phyloP scores from a whole-genome alignment of 1,140 invertebrate species.

The Palaemon carinicauda region DNA sequence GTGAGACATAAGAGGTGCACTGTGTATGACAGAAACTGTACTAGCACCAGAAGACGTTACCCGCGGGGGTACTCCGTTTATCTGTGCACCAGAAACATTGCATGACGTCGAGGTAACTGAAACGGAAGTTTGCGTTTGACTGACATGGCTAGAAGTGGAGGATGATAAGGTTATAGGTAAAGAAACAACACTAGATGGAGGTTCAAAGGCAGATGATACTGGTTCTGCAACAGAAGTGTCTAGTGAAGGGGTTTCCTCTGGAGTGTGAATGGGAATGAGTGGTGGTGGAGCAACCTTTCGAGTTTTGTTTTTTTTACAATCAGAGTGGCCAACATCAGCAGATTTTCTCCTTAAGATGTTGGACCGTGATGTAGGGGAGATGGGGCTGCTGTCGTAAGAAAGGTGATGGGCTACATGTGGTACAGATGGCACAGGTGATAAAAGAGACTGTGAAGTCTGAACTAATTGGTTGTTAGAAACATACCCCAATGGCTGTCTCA shows the following conservation, averaged over 20 bases:
- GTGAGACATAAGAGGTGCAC: too few relatives aligned
- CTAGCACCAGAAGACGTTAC: too few relatives aligned
- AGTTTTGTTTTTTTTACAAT: constrained; percentile 37
- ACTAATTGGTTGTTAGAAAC: not conserved
- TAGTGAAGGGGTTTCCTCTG: not conserved
- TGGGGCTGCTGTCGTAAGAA: not conserved
- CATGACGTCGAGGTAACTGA: too few relatives aligned
- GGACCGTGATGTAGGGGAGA: not conserved
- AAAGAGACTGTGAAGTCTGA: not conserved
- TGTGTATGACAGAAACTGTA: too few relatives aligned
- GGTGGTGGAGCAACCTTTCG: constrained; percentile 45
- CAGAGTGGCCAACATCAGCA: constrained; percentile 13
- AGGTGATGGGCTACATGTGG: not conserved
- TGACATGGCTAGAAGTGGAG: too few relatives aligned
- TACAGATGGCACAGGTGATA: not conserved
- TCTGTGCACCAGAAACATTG: too few relatives aligned
- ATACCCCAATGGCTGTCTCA: constrained; percentile 7
- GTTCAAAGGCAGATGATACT: not conserved
- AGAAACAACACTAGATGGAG: not conserved
- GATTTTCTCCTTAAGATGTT: constrained; percentile 42
- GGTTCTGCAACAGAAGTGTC: not conserved
- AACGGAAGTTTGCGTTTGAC: too few relatives aligned
- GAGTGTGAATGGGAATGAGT: constrained; percentile 30
- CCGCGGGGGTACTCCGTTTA: too few relatives aligned
- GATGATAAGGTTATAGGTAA: too few relatives aligned